These are phyloP conservation scores for Leptopilina drosophilae DNA, from an alignment of 2,888 invertebrate species.

Conservation along the genomic window DNA sequence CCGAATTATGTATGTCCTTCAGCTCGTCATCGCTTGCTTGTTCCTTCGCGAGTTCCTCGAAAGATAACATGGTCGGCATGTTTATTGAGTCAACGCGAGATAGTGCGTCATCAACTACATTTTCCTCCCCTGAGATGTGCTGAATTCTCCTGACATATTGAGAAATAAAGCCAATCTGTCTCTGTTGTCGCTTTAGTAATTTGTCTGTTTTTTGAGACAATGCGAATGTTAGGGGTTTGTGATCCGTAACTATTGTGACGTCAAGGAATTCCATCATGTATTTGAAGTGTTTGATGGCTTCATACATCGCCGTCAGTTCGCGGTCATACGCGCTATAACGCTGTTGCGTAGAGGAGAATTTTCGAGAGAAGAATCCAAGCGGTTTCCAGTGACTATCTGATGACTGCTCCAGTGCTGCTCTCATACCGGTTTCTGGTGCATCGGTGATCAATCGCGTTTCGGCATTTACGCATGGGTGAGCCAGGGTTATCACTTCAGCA, in stretches of 20 bases:
- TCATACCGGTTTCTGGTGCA: too few relatives aligned
- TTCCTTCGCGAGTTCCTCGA: not conserved
- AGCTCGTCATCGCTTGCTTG: not conserved
- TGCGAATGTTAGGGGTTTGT: conserved; percentile 47
- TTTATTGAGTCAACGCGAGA: not conserved
- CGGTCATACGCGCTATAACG: conserved; percentile 43
- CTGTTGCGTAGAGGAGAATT: not conserved
- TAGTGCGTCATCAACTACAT: not conserved
- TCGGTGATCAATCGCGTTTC: not conserved
- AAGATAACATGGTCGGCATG: not conserved
- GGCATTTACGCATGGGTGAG: not conserved
- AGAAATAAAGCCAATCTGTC: not conserved
- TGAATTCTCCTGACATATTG: not conserved
- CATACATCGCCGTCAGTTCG: conserved; percentile 43
- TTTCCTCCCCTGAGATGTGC: not conserved
- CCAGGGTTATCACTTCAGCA: not conserved
- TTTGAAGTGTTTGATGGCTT: conserved; percentile 43
- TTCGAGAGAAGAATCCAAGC: too few relatives aligned
- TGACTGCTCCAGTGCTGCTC: too few relatives aligned
- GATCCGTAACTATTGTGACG: conserved; percentile 46
- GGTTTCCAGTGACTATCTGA: too few relatives aligned
- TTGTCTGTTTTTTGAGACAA: conserved; percentile 4
- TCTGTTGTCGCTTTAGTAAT: not conserved
- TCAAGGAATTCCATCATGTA: conserved; percentile 33
- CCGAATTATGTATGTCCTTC: not conserved